Evolutionary conservation across 1,140 invertebrate genomes (phyloP), one percentile per base, ranked within the genome.

Genomic region (Tyrophagus putrescentiae): DNA sequence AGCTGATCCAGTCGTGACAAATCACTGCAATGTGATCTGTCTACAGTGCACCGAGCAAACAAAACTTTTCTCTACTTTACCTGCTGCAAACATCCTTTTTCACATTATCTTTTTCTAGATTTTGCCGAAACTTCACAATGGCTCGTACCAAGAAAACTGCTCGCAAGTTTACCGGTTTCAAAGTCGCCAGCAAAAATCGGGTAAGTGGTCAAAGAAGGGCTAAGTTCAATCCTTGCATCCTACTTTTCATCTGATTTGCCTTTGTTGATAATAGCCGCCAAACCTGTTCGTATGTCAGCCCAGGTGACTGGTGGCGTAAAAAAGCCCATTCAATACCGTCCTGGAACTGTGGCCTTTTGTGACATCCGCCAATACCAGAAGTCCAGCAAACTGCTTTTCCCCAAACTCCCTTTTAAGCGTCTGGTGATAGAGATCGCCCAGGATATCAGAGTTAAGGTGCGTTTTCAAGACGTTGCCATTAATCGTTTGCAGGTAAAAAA

Each of bases 381-480:
- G 66, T 76, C n/a, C n/a, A n/a, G n/a, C n/a, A n/a, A n/a, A n/a
- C n/a, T 84, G 70, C 69, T 88, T n/a, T 77, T 75, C 67, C 67
- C 73, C 57, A 76, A 76, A 65, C 60, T 76, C 60, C 73, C 73
- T 32, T 75, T 75, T 68, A 72, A 75, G 65, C 65, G 73, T 45
- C 67, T 74, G 21, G 74, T 74, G 11, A 64, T 74, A 50, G 84
- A 89, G 78, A 87, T 88, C 64, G 84, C 85, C 5, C 85, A 87
- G 64, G 84, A 87, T 72, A 77, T 78, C 72, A 77, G 77, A 67
- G 83, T 82, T 29, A 84, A 87, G 71, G 69, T 87, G 31, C 79
- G 84, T 70, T 87, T 87, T 73, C 84, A 87, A n/a, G n/a, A n/a
- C n/a, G n/a, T n/a, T n/a, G n/a, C n/a, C n/a, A n/a, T n/a, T n/a